phyloP scores from a whole-genome alignment of 2,113 vertebrate species.

The Scophthalmus maximus region DNA sequence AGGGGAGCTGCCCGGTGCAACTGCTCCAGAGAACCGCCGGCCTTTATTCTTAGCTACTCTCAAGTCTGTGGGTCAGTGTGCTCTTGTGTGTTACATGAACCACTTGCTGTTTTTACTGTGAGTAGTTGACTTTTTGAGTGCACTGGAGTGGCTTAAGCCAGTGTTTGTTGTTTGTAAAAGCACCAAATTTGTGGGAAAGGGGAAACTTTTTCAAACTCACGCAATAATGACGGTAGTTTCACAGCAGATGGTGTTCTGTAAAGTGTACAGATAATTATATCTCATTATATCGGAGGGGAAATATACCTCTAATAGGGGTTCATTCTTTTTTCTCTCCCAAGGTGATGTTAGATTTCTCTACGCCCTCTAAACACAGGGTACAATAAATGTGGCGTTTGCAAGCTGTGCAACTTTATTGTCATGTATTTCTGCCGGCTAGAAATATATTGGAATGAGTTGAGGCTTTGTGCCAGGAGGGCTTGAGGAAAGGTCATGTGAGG shows the following conservation, averaged over 20 bases:
- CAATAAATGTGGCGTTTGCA: background rate
- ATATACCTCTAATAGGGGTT: background rate
- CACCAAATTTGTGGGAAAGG: background rate
- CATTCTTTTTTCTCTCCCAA: too few relatives aligned
- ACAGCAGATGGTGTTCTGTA: accelerated
- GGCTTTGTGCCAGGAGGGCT: background rate
- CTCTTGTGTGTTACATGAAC: conserved; percentile 1
- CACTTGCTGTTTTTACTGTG: background rate
- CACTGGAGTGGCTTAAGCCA: background rate
- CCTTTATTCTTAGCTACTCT: conserved; percentile 2
- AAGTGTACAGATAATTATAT: background rate
- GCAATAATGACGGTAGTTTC: background rate
- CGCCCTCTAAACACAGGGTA: too few relatives aligned
- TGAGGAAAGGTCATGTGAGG: too few relatives aligned
- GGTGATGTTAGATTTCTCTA: too few relatives aligned
- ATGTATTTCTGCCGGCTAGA: background rate
- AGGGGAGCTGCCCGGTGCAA: conserved; percentile 14
- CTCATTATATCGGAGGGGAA: background rate
- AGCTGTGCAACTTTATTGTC: background rate
- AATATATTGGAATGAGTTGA: background rate
- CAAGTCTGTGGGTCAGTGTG: background rate
- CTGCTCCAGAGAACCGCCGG: conserved; percentile 2
- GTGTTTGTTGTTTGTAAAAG: background rate
- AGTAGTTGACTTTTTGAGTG: conserved; percentile 5
- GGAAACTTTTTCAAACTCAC: too few relatives aligned